Evolutionary conservation across 2,113 vertebrate species (phyloP), one percentile per base, ranked within the genome.

Genomic region (Rousettus leschenaultii): DNA sequence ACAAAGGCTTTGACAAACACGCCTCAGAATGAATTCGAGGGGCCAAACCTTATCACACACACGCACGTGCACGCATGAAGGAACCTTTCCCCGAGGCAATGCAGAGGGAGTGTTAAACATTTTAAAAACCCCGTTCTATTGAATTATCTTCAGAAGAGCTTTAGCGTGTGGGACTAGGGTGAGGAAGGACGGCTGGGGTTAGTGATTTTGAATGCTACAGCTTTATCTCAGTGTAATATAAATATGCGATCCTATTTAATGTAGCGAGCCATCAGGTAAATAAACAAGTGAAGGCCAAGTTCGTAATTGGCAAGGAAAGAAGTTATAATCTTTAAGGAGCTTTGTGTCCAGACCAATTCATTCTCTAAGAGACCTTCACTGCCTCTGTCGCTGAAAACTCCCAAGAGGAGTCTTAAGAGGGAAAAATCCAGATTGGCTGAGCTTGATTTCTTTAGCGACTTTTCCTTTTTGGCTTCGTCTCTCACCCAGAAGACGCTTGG

Each of bases 261-360:
- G n/a, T 91, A 97, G 96, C 91, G 96, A 97, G 65, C 86, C 91
- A 90, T 84, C 88, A 96, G 95, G 97, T 96, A 97, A 98, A 97
- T 97, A 97, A 98, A 97, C 96, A 98, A 98, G 94, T 95, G 98
- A 85, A 79, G 96, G 84, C 91, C 90, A 86, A 93, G 80, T 96
- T 97, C 95, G 94, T 97, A 98, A 97, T 97, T 97, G 98, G 96
- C 68, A 95, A 93, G 94, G 92, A 98, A 98, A 89, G 96, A 95
- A 95, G 94, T 97, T 88, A 63, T 38, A 94, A 48, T 95, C 80
- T 89, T 35, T 92, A 95, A 97, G 95, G 91, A 97, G 85, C 65
- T 94, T 91, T 96, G 95, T 93, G 75, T 94, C 95, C 91, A 96
- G 83, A 66, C 77, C 71, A 88, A 82, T 94, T 96, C 96, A 95